Evolutionary conservation across 2,888 invertebrate species (phyloP).

Genomic region (Idaea dimidiata): DNA sequence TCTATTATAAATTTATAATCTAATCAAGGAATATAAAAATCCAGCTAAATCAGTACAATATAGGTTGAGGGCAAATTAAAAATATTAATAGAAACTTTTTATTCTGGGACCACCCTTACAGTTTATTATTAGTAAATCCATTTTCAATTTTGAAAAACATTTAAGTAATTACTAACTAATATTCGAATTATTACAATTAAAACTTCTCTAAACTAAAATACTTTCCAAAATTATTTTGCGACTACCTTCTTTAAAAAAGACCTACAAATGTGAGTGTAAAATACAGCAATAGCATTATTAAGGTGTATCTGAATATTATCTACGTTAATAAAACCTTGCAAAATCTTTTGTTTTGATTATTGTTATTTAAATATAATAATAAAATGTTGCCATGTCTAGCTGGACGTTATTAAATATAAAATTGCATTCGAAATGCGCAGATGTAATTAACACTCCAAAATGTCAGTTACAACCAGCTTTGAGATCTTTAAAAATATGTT

Average conservation of each 20-base stretch:
- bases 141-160: neutral
- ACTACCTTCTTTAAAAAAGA: neutral
- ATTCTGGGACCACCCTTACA: neutral
- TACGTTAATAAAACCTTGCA: neutral
- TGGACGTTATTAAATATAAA: neutral
- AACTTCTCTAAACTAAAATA: neutral
- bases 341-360: neutral
- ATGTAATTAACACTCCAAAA: neutral
- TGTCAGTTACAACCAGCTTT: neutral
- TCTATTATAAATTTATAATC: too few species aligned
- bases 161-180: neutral
- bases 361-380: neutral
- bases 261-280: neutral
- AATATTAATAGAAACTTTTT: neutral
- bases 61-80: neutral
- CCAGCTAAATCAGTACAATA: neutral
- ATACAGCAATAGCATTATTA: neutral
- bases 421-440: neutral
- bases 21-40: slow-evolving; percentile 1
- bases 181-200: neutral
- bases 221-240: neutral
- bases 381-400: neutral
- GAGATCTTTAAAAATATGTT: neutral
- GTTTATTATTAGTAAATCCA: neutral
- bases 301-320: neutral